phyloP scores from a whole-genome alignment of 1,140 invertebrate genomes.

The Drosophila pandora region DNA sequence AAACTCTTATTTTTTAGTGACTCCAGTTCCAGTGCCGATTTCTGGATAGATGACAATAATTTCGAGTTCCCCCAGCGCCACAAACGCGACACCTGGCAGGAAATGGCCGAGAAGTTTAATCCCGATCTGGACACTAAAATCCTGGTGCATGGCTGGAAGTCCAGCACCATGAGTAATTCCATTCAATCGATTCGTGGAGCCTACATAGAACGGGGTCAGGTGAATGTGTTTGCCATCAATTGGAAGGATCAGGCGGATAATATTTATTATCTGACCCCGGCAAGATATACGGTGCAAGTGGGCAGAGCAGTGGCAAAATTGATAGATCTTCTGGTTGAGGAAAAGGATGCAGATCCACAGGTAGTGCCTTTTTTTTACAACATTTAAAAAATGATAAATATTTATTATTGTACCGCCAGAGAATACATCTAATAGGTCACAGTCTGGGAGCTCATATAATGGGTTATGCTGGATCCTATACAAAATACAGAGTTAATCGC shows the following conservation, averaged over 20 bases:
- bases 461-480: slow-evolving; percentile 90
- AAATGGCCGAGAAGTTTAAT: slow-evolving; percentile 75
- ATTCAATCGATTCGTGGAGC: slow-evolving; percentile 84
- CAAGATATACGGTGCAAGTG: slow-evolving; percentile 87
- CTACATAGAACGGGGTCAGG: slow-evolving; percentile 85
- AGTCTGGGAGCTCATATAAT: slow-evolving; percentile 95
- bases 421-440: slow-evolving; percentile 90
- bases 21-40: slow-evolving; percentile 46
- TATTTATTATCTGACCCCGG: slow-evolving; percentile 87
- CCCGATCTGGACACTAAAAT: slow-evolving; percentile 64
- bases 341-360: slow-evolving; percentile 84
- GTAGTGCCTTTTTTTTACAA: background rate
- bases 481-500: slow-evolving; percentile 85
- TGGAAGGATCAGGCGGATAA: slow-evolving; percentile 87
- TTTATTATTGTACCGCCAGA: slow-evolving; percentile 34
- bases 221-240: slow-evolving; percentile 89
- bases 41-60: slow-evolving; percentile 68
- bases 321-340: slow-evolving; percentile 85
- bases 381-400: background rate
- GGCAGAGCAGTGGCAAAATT: slow-evolving; percentile 86
- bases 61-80: slow-evolving; percentile 71
- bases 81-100: slow-evolving; percentile 80
- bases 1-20: slow-evolving; percentile 19
- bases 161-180: slow-evolving; percentile 72
- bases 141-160: slow-evolving; percentile 73